Base-by-base conservation (phyloP, 2,113 vertebrate species). In the Callionymus lyra region DNA sequence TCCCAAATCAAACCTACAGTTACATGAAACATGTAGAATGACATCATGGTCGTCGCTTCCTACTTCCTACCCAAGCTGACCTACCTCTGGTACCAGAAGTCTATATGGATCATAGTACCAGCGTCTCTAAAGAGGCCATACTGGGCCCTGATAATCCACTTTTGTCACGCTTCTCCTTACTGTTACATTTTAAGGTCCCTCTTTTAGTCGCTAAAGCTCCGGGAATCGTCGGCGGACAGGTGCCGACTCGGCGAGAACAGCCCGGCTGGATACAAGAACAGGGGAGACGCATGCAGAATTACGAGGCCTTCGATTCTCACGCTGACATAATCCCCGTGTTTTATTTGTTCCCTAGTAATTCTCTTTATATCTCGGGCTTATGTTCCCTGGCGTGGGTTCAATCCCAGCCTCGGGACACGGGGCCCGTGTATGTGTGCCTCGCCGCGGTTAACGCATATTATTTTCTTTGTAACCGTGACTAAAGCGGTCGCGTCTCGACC, bases 291-390 rank as follows among this genome's bases (percentile, higher is more conserved):
- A 75, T 49, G 65, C 69, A 63, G 63, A 76, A 76, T 67, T 59
- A 72, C 62, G 65, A 61, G 49, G 53, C 70, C 66, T 65, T 72
- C 64, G 71, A 76, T 81, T 74, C 74, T 81, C 72, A 76, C 74
- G 71, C 70, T 68, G 81, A 76, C 78, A 76, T 83, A 81, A 80
- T 83, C 76, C 78, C 70, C 59, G 19, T 80, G 76, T 83, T 83
- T 83, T 78, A 83, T 81, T 81, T 80, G 76, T 83, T 69, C 78
- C 60, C 69, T 72, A 78, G 72, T 76, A 81, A 81, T 81, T 75
- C 68, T 76, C 78, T 76, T 73, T 81, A 76, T 81, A 81, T 81
- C 76, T 78, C 49, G 68, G 70, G 72, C 74, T 80, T 83, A 76
- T 79, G 81, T 81, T 81, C 74, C 56, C 63, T 83, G 81, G 81